These are phyloP conservation scores for Saturnia japonica DNA, from an alignment of 2,888 invertebrate species.

Conservation along the genomic window DNA sequence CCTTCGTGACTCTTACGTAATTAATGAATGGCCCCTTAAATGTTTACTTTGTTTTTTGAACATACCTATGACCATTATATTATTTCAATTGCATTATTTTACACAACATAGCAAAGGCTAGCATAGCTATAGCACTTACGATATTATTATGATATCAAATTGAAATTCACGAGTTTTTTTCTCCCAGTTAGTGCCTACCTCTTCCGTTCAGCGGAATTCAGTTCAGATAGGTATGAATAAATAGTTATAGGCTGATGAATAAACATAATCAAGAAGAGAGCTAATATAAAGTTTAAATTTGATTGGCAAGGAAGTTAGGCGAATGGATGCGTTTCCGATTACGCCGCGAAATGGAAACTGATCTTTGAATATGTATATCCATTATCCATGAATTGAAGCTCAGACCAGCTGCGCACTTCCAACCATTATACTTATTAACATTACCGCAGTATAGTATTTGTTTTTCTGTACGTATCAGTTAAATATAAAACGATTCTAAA, in stretches of 20 bases:
- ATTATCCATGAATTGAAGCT: constrained; percentile 47
- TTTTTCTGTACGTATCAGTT: constrained; percentile 38
- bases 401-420: constrained; percentile 52
- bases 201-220: constrained; percentile 63
- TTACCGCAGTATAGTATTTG: constrained; percentile 33
- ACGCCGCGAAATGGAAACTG: constrained; percentile 76
- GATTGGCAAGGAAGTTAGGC: constrained; percentile 41
- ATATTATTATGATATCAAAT: constrained; percentile 48
- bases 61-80: neutral
- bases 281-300: constrained; percentile 51
- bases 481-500: constrained; percentile 44
- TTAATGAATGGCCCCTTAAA: too few relatives aligned
- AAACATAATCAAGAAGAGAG: constrained; percentile 33
- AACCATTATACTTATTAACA: constrained; percentile 23
- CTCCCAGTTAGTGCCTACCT: constrained; percentile 59
- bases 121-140: constrained; percentile 67
- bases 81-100: neutral
- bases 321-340: constrained; percentile 70
- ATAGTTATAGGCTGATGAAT: constrained; percentile 46
- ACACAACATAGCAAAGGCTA: constrained; percentile 40
- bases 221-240: constrained; percentile 70
- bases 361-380: constrained; percentile 78
- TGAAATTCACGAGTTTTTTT: constrained; percentile 42
- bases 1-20: too few relatives aligned
- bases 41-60: neutral